Evolutionary conservation across 2,113 vertebrate genomes (phyloP).

Genomic region (Cepphus grylle): DNA sequence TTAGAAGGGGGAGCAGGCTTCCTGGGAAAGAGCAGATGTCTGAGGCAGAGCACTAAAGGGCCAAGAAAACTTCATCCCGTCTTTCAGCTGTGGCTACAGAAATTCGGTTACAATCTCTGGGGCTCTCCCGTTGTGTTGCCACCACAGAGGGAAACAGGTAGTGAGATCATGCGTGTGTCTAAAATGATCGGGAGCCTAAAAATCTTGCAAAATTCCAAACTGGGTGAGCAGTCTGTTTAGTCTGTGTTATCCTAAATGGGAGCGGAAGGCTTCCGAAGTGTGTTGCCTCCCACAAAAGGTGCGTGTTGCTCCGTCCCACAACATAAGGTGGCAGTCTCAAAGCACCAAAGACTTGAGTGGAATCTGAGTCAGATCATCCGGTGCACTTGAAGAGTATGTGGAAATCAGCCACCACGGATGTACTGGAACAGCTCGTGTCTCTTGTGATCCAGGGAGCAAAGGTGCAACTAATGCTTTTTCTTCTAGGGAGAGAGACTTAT

Average conservation of each 20-base stretch:
- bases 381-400: rapidly evolving
- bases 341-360: not conserved
- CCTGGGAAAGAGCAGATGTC: not conserved
- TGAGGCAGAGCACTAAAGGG: not conserved
- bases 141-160: not conserved
- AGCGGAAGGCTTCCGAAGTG: rapidly evolving
- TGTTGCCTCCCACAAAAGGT: rapidly evolving
- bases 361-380: rapidly evolving
- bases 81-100: not conserved
- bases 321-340: constrained; percentile 48
- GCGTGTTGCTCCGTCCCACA: not conserved
- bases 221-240: not conserved
- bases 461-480: not conserved
- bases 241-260: rapidly evolving
- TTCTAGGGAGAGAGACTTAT: not conserved
- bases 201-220: not conserved
- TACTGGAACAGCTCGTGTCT: not conserved
- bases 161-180: too few relatives aligned
- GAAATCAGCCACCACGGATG: rapidly evolving
- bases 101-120: rapidly evolving
- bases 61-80: rapidly evolving
- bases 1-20: not conserved
- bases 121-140: not conserved
- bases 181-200: not conserved
- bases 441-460: not conserved